phyloP scores from a whole-genome alignment of 37 sponge, comb jelly and placozoan species.

The Diacarnus erythraeanus region DNA sequence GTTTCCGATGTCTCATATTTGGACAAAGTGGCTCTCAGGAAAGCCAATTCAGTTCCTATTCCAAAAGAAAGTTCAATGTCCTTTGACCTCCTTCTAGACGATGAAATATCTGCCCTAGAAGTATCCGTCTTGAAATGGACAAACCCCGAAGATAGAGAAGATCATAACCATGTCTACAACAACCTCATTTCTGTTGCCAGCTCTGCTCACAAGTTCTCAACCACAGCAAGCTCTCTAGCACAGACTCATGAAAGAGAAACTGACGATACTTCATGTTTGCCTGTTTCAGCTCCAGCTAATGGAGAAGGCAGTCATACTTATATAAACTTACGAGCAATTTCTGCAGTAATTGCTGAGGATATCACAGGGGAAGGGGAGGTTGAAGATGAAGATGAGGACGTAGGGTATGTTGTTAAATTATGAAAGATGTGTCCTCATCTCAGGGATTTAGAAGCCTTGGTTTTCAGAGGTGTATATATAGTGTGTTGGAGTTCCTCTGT shows the following conservation, averaged over 20 bases:
- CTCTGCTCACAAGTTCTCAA: too few species aligned
- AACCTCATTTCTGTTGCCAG: too few species aligned
- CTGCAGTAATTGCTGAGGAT: not conserved
- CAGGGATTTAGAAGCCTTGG: too few species aligned
- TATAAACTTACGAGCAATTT: not conserved
- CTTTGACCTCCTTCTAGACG: constrained; percentile 12
- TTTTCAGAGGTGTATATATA: too few species aligned
- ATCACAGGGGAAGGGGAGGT: not conserved
- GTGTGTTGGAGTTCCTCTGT: too few species aligned
- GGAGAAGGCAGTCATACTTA: not conserved
- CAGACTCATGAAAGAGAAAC: not conserved
- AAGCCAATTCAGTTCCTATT: not conserved
- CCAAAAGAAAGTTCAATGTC: not conserved
- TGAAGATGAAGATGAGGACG: not conserved
- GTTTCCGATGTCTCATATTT: not conserved
- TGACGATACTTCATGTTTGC: too few species aligned
- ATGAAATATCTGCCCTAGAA: constrained; percentile 18
- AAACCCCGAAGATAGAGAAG: not conserved
- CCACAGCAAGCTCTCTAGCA: too few species aligned
- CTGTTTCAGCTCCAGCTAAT: too few species aligned
- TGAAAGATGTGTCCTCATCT: too few species aligned
- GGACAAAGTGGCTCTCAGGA: not conserved
- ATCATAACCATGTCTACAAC: too few species aligned
- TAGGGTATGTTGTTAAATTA: not conserved
- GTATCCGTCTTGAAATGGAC: constrained; percentile 11